Percentiles rank a stretch among this genome's conserved stretches.
phyloP scores from a whole-genome alignment of 1,140 invertebrate species.

The Coboldia fuscipes region DNA sequence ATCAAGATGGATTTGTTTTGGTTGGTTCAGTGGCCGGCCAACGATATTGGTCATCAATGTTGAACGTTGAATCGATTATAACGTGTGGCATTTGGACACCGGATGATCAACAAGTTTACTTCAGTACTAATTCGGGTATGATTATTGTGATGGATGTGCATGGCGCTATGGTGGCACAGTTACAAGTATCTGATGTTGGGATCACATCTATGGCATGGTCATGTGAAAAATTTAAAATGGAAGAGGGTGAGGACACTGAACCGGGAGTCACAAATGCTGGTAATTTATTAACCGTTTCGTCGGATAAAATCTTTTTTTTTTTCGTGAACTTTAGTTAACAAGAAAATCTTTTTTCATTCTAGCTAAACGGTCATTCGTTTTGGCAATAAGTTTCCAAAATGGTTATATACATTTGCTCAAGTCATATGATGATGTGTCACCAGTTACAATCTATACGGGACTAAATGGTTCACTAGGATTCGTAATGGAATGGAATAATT shows the following conservation, averaged over 20 bases:
- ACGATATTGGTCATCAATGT: slow-evolving; percentile 94
- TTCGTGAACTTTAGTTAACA: background rate
- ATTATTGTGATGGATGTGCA: slow-evolving; percentile 92
- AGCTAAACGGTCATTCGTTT: slow-evolving; percentile 43
- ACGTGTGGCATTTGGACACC: slow-evolving; percentile 96
- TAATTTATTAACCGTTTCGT: slow-evolving; percentile 10
- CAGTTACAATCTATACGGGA: slow-evolving; percentile 61
- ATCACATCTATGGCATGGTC: slow-evolving; percentile 89
- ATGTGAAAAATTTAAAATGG: slow-evolving; percentile 96
- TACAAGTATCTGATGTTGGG: slow-evolving; percentile 58
- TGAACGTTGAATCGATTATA: slow-evolving; percentile 81
- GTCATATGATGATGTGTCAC: slow-evolving; percentile 81
- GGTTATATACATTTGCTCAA: slow-evolving; percentile 73
- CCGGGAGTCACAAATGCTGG: slow-evolving; percentile 25
- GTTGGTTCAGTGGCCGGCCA: slow-evolving; percentile 93
- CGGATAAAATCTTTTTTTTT: no score
- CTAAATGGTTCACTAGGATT: slow-evolving; percentile 45
- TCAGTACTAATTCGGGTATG: slow-evolving; percentile 82
- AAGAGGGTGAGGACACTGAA: slow-evolving; percentile 61
- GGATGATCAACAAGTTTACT: slow-evolving; percentile 91
- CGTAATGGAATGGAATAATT: slow-evolving; percentile 91
- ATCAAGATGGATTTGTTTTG: slow-evolving; percentile 91
- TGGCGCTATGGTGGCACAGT: slow-evolving; percentile 82
- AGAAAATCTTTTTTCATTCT: slow-evolving; percentile 5
- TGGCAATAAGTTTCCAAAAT: slow-evolving; percentile 74